These are phyloP conservation scores for Aldrovandia affinis DNA, from an alignment of 2,797 vertebrate species.

Conservation along the genomic window DNA sequence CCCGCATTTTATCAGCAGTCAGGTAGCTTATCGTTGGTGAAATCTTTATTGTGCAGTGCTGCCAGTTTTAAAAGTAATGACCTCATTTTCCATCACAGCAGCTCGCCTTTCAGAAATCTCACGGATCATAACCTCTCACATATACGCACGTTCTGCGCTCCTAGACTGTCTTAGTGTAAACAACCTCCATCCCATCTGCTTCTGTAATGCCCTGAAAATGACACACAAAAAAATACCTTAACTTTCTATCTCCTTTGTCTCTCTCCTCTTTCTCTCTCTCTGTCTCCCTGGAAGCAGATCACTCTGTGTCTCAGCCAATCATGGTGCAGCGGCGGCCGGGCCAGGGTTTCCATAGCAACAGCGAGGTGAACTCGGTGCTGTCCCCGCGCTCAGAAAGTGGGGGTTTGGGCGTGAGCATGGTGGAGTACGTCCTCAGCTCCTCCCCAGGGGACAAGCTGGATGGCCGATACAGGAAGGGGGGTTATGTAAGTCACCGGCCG, in stretches of 20 bases:
- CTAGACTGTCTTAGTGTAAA: too few relatives aligned
- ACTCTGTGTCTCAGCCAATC: slow-evolving; percentile 98
- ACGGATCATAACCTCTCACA: not conserved
- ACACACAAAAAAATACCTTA: not conserved
- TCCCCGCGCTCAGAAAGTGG: slow-evolving; percentile 97
- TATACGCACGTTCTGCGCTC: too few relatives aligned
- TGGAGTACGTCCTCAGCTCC: slow-evolving; percentile 98
- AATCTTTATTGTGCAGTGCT: too few relatives aligned
- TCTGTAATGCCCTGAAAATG: not conserved
- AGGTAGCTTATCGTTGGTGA: not conserved
- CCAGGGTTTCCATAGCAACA: slow-evolving; percentile 96
- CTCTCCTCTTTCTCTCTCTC: not conserved
- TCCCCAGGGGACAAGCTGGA: slow-evolving; percentile 99
- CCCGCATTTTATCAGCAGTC: not conserved
- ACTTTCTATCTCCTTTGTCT: too few relatives aligned
- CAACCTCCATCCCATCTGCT: not conserved
- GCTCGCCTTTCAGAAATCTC: too few relatives aligned
- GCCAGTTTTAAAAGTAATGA: too few relatives aligned
- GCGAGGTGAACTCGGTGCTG: slow-evolving; percentile 93
- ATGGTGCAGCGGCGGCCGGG: slow-evolving; percentile 98
- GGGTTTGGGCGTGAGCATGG: slow-evolving; percentile 98
- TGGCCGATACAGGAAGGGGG: slow-evolving; percentile 92
- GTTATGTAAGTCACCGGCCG: slow-evolving; percentile 84
- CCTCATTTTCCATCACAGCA: too few relatives aligned
- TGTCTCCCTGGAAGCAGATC: slow-evolving; percentile 77